phyloP scores from a whole-genome alignment of 2,113 vertebrate genomes.

The Pygoscelis adeliae region DNA sequence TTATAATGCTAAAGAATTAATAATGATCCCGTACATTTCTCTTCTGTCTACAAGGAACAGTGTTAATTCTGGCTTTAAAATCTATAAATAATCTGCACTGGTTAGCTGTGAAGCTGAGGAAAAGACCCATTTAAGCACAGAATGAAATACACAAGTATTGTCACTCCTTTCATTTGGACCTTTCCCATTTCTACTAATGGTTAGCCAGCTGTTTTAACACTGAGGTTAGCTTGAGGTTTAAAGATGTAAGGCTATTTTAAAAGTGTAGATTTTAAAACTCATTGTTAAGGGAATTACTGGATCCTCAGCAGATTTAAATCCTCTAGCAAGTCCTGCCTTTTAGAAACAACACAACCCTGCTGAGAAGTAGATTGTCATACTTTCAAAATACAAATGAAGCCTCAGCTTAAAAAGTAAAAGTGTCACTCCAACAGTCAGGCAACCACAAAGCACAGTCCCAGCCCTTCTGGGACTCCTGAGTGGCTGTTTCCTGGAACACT shows the following conservation, averaged over 20 bases:
- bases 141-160: not conserved
- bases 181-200: not conserved
- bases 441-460: not conserved
- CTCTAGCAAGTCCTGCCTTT: not conserved
- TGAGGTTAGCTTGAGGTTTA: not conserved
- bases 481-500: slow-evolving; percentile 10
- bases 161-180: not conserved
- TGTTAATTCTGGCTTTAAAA: slow-evolving; percentile 41
- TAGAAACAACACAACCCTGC: not conserved
- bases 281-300: not conserved
- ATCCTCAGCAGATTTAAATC: not conserved
- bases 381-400: slow-evolving; percentile 19
- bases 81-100: not conserved
- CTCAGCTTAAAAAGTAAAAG: not conserved
- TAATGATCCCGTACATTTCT: not conserved
- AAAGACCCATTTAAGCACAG: not conserved
- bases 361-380: not conserved
- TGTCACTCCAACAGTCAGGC: not conserved
- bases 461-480: not conserved
- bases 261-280: not conserved
- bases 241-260: not conserved
- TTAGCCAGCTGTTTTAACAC: not conserved
- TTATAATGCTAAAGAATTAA: slow-evolving; percentile 34
- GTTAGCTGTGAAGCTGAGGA: not conserved
- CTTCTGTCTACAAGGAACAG: not conserved